A percentile compares a stretch with the other conserved stretches of the same genome.
These are phyloP conservation scores for Alentia gelatinosa DNA, from an alignment of 2,888 invertebrate species.

Conservation along the genomic window DNA sequence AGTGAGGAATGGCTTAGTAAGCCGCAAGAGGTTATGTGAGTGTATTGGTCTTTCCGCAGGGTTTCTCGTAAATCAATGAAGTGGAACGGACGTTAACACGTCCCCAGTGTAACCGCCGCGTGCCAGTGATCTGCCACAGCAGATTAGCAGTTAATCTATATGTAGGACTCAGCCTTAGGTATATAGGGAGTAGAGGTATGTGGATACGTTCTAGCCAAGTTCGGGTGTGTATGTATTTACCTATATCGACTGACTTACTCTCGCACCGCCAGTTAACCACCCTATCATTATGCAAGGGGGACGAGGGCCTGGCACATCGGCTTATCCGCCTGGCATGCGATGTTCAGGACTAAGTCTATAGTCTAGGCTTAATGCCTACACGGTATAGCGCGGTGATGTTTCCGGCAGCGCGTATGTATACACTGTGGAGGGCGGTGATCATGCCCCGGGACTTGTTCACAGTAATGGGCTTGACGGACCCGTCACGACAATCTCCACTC, in stretches of 20 bases:
- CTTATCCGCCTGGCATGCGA: neutral
- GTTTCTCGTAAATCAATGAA: no score
- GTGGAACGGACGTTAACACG: no score
- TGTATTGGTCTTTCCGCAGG: no score
- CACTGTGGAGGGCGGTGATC: no score
- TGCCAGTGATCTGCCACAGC: neutral
- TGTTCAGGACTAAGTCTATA: neutral
- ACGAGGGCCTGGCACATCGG: neutral
- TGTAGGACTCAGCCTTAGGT: neutral
- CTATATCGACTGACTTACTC: neutral
- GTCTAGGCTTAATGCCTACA: neutral
- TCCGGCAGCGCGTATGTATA: no score
- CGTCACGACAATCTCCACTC: slow-evolving; percentile 29
- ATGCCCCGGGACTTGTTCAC: no score
- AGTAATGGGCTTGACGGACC: neutral
- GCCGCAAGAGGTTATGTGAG: no score
- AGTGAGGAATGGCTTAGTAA: no score
- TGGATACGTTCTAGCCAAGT: no score
- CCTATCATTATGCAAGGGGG: neutral
- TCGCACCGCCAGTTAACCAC: neutral
- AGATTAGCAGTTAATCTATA: neutral
- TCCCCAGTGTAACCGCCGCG: neutral
- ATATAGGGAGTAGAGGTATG: neutral
- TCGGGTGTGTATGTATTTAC: neutral
- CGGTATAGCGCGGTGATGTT: neutral